A percentile compares a stretch with the other conserved stretches of the same genome.
Evolutionary conservation across 2,113 vertebrate genomes (phyloP).

Genomic region (Xiphophorus maculatus): DNA sequence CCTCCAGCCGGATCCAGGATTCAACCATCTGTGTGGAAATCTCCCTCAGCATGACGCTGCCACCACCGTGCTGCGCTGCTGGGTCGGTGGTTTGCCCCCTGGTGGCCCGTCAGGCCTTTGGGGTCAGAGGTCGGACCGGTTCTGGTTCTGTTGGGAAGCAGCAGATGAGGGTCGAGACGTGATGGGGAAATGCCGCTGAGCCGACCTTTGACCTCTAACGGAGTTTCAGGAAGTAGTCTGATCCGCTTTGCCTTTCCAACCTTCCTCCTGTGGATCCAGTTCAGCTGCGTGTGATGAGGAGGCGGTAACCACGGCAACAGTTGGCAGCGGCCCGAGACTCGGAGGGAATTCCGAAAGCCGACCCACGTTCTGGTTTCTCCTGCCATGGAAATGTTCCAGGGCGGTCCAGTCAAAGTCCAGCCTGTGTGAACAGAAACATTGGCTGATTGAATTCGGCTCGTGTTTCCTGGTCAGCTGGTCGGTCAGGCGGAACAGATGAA

Average conservation of each 20-base stretch:
- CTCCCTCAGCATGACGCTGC: neutral
- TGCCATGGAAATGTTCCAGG: too few species aligned
- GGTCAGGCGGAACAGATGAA: neutral
- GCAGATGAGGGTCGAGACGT: too few species aligned
- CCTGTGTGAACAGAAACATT: too few species aligned
- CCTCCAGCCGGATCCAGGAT: too few species aligned
- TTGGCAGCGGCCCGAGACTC: neutral
- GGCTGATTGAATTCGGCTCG: neutral
- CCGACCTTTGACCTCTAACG: too few species aligned
- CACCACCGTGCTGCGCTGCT: slow-evolving; percentile 3
- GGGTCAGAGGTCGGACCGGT: too few species aligned
- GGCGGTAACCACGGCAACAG: slow-evolving; percentile 3
- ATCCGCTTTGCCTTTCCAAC: neutral
- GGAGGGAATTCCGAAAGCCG: too few species aligned
- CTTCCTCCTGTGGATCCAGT: neutral
- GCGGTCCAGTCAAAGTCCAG: neutral
- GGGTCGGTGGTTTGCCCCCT: neutral
- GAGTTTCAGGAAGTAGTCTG: neutral
- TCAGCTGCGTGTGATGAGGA: neutral
- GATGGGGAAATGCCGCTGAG: too few species aligned
- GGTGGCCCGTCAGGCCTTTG: too few species aligned
- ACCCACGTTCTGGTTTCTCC: too few species aligned
- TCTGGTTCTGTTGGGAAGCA: too few species aligned
- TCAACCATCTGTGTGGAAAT: too few species aligned
- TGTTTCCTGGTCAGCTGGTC: neutral